Base-by-base conservation (phyloP, 2,888 invertebrate species). In the Apocheima hispidaria region DNA sequence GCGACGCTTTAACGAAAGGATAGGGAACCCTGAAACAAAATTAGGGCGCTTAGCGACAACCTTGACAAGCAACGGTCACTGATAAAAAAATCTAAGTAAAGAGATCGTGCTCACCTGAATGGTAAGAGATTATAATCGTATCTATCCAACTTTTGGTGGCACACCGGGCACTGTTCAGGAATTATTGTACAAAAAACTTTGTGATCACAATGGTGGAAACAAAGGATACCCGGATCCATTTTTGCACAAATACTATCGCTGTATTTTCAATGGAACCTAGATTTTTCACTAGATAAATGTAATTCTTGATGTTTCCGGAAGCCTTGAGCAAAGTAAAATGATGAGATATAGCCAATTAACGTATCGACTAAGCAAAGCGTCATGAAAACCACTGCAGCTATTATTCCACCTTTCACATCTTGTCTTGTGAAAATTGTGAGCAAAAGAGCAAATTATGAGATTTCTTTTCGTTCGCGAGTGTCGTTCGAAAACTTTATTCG, bases 201-300 rank as follows among this genome's bases (percentile, higher is more conserved):
- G 68, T 95, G 94, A 60, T 94, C 95, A 86, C 98, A 98, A 89
- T 98, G 98, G 93, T 97, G 96, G 90, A 97, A 97, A 93, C 98
- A 98, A 84, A 97, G 94, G 83, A 98, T 96, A 78, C 96, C 96
- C 75, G 96, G 96, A 93, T 96, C 96, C 94, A 94, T 94, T 81
- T 84, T 86, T 70, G 65, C 68, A 75, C 69, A 54, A 66, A 63
- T 66, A 78, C 66, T 82, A 64, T 68, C 52, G 63, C 61, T 40
- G 63, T 75, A 73, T 82, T 75, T 75, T 87, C 78, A 84, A 85
- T 86, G 63, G 79, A 85, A 83, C 77, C 60, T 64, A 60, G 65
- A 63, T 65, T 73, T 65, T 63, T 70, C 63, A 66, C 18, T 55
- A 62, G 59, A 48, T 57, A 38, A 60, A 66, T 53, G 56, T 57